Percentiles rank a stretch among this genome's conserved stretches.
phyloP scores from a whole-genome alignment of 2,113 vertebrate species.

The Rhinopomastus cyanomelas region DNA sequence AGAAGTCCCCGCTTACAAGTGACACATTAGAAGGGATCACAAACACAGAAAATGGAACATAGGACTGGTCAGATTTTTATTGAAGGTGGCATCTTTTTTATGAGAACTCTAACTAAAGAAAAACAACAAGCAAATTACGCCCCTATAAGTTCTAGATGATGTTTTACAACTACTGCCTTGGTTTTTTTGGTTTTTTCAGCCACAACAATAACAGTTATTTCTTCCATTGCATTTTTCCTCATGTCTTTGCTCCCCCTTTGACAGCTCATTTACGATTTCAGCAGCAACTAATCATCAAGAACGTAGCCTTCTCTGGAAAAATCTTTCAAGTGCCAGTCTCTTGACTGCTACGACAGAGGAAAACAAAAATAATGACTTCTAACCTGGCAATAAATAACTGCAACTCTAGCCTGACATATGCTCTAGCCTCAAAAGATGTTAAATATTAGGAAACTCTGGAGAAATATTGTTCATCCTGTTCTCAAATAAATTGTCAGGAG shows the following conservation, averaged over 20 bases:
- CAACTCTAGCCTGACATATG: constrained; percentile 20
- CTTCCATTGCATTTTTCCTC: neutral
- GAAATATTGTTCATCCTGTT: constrained; percentile 48
- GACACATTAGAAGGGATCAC: neutral
- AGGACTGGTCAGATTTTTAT: neutral
- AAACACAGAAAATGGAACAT: neutral
- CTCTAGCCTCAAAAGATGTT: constrained; percentile 18
- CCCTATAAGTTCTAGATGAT: neutral
- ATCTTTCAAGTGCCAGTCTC: constrained; percentile 47
- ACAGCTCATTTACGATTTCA: constrained; percentile 45
- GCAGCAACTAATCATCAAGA: constrained; percentile 42
- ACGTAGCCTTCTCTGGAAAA: constrained; percentile 22
- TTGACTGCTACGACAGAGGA: neutral
- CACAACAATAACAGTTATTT: neutral
- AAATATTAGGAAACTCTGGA: neutral
- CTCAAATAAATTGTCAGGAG: constrained; percentile 2
- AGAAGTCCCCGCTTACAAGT: neutral
- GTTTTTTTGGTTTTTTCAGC: neutral
- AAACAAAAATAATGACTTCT: constrained; percentile 52
- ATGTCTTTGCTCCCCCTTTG: constrained; percentile 14
- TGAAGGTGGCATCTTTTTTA: neutral
- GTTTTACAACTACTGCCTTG: neutral
- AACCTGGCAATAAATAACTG: constrained; percentile 55
- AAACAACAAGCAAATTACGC: neutral
- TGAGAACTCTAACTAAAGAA: neutral